Evolutionary conservation across 2,113 vertebrate species (phyloP).

Genomic region (Chamaetylas fuelleborni): DNA sequence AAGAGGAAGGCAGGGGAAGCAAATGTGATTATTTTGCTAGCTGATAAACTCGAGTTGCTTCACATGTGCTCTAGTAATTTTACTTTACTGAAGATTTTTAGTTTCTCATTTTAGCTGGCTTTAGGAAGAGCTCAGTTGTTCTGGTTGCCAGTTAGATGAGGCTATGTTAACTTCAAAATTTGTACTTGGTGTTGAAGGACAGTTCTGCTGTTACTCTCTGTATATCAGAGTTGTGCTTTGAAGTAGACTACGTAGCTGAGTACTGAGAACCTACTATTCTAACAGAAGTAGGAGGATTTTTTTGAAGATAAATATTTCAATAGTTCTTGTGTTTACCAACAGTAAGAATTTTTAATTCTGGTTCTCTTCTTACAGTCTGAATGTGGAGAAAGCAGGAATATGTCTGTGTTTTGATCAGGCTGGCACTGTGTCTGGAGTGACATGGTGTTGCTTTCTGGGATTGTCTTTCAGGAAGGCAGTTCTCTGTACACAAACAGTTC

Average conservation of each 20-base stretch:
- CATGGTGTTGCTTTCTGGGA: not conserved
- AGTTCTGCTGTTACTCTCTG: not conserved
- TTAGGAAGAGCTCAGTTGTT: not conserved
- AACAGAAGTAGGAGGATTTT: not conserved
- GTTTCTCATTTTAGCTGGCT: not conserved
- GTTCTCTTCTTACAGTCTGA: not conserved
- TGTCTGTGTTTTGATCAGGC: not conserved
- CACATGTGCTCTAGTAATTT: not conserved
- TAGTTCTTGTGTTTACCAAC: not conserved
- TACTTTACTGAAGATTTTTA: not conserved
- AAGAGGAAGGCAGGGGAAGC: not conserved
- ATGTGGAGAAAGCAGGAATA: not conserved
- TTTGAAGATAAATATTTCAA: not conserved
- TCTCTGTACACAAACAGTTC: not conserved
- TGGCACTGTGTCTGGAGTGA: not conserved
- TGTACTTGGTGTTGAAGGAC: not conserved
- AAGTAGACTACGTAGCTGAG: not conserved
- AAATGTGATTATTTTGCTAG: not conserved
- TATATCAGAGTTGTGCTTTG: not conserved
- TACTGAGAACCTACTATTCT: not conserved
- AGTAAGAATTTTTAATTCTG: not conserved
- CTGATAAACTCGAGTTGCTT: not conserved
- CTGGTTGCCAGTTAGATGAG: not conserved
- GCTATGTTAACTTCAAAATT: not conserved
- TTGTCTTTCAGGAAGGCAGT: not conserved